A percentile compares a stretch with the other conserved stretches of the same genome.
Evolutionary conservation across 2,797 vertebrate species (phyloP).

Genomic region (Zenarchopterus dispar): DNA sequence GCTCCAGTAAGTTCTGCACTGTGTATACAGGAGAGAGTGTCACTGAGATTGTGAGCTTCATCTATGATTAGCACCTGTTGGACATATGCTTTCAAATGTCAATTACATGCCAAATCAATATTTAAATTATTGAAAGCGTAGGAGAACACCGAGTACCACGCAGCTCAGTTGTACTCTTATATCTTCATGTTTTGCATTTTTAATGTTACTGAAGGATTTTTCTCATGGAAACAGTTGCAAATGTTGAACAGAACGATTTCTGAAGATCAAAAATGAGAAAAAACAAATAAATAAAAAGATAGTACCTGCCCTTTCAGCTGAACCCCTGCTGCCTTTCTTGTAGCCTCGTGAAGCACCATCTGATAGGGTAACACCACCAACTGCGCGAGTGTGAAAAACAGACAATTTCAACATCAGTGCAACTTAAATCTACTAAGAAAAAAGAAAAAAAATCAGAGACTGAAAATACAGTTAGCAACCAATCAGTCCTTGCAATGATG

Average conservation of each 20-base stretch:
- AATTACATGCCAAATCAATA: neutral
- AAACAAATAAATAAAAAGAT: neutral
- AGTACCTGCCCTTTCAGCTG: conserved; percentile 91
- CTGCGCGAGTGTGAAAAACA: conserved; percentile 66
- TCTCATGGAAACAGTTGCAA: too few species aligned
- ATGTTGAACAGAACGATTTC: too few species aligned
- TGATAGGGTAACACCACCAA: conserved; percentile 98
- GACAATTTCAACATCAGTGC: neutral
- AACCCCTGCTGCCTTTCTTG: conserved; percentile 90
- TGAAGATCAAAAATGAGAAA: too few species aligned
- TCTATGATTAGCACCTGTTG: conserved; percentile 93
- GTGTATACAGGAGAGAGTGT: conserved; percentile 92
- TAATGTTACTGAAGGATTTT: too few species aligned
- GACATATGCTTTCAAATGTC: neutral
- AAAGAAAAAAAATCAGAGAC: too few species aligned
- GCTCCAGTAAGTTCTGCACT: conserved; percentile 89
- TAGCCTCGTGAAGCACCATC: conserved; percentile 91
- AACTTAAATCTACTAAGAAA: too few species aligned
- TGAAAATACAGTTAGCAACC: too few species aligned
- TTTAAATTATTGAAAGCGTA: too few species aligned
- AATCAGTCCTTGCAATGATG: neutral
- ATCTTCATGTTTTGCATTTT: too few species aligned
- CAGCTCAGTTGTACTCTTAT: too few species aligned
- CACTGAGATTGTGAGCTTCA: conserved; percentile 96
- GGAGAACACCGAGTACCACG: too few species aligned